Evolutionary conservation across 2,113 vertebrate genomes (phyloP).

Genomic region (Hippocampus barbouri): DNA sequence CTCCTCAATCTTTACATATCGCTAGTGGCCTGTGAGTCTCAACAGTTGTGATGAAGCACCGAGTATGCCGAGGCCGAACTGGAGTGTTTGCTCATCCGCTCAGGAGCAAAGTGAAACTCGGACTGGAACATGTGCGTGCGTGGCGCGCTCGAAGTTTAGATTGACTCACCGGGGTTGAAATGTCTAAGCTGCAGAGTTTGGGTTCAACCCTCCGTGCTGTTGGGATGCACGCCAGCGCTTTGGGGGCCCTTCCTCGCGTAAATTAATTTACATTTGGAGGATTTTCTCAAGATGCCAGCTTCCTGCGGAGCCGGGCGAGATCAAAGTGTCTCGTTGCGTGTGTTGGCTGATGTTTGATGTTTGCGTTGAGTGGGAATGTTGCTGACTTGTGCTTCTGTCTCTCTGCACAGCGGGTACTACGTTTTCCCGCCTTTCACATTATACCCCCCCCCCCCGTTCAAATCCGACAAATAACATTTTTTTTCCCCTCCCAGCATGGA

Average conservation of each 20-base stretch:
- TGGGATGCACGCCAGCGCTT: conserved; percentile 62
- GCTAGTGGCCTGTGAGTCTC: background rate
- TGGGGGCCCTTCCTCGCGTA: conserved; percentile 80
- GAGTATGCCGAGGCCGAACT: conserved; percentile 29
- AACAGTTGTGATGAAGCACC: conserved; percentile 23
- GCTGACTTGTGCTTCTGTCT: conserved; percentile 85
- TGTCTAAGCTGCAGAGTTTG: conserved; percentile 49
- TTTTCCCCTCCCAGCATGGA: conserved; percentile 34
- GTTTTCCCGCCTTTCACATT: conserved; percentile 66
- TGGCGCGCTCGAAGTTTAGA: conserved; percentile 39
- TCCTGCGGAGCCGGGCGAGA: conserved; percentile 89
- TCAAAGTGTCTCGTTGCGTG: conserved; percentile 95
- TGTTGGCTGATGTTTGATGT: conserved; percentile 96
- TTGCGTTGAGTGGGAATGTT: conserved; percentile 88
- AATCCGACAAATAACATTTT: conserved; percentile 52
- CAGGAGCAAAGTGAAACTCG: conserved; percentile 35
- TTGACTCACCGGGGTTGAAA: conserved; percentile 35
- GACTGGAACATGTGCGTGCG: conserved; percentile 14
- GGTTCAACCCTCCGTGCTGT: conserved; percentile 4
- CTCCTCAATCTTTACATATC: background rate
- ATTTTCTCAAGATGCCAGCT: conserved; percentile 97
- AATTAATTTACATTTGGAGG: conserved; percentile 98
- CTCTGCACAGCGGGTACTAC: conserved; percentile 80
- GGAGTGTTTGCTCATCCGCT: conserved; percentile 28
- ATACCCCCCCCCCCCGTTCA: conserved; percentile 29